These are phyloP conservation scores for Bathynomus jamesi DNA, from an alignment of 1,140 invertebrate species.

Conservation along the genomic window DNA sequence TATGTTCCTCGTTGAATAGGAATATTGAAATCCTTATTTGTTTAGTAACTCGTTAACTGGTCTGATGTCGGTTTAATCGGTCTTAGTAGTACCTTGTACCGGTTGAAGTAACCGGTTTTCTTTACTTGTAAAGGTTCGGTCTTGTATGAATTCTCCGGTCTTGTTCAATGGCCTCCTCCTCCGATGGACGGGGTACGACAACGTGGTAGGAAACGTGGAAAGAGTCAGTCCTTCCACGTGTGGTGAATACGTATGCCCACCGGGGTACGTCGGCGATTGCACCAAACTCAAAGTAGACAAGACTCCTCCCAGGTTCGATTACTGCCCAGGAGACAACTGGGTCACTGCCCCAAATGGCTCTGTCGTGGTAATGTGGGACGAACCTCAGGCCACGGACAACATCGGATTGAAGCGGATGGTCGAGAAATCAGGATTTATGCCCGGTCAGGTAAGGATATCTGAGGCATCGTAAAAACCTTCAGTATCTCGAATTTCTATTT, in stretches of 20 bases:
- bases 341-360: conserved; percentile 86
- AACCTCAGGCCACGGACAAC: conserved; percentile 83
- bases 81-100: too few relatives aligned
- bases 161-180: conserved; percentile 74
- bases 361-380: conserved; percentile 86
- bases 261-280: conserved; percentile 78
- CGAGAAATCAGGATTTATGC: conserved; percentile 76
- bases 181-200: conserved; percentile 89
- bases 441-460: conserved; percentile 56
- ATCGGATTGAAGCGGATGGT: conserved; percentile 67
- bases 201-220: conserved; percentile 78
- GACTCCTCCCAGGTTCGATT: conserved; percentile 72
- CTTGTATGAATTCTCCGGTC: conserved; percentile 80
- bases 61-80: too few relatives aligned
- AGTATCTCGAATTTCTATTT: too few relatives aligned
- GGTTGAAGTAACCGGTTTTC: too few relatives aligned
- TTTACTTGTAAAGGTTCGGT: conserved; percentile 39
- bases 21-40: too few relatives aligned
- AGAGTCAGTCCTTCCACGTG: conserved; percentile 82
- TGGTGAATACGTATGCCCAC: conserved; percentile 74
- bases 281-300: conserved; percentile 69
- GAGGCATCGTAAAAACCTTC: too few relatives aligned
- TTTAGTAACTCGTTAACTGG: too few relatives aligned
- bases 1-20: too few relatives aligned
- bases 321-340: conserved; percentile 89